Percentiles rank a stretch among this genome's conserved stretches.
These are phyloP conservation scores for Tetanocera ferruginea DNA, from an alignment of 2,888 invertebrate genomes.

Conservation along the genomic window DNA sequence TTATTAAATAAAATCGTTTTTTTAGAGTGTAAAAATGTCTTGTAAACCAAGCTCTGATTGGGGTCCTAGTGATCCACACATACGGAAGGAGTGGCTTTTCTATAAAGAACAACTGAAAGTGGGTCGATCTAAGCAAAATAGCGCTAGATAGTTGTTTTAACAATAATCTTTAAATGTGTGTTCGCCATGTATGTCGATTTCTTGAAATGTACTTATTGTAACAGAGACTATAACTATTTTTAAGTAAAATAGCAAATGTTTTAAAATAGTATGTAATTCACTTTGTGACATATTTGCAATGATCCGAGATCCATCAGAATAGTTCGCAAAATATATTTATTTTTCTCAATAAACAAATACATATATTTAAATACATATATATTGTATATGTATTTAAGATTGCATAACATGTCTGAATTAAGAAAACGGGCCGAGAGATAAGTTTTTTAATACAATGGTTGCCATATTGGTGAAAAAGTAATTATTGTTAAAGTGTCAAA, in stretches of 20 bases:
- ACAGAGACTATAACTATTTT: too few species aligned
- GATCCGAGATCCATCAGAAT: neutral
- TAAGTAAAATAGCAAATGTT: neutral
- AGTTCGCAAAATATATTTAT: neutral
- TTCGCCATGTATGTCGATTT: too few species aligned
- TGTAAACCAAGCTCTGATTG: conserved; percentile 46
- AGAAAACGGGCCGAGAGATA: too few species aligned
- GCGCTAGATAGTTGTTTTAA: conserved; percentile 42
- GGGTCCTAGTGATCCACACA: conserved; percentile 50
- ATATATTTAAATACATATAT: neutral
- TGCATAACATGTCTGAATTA: too few species aligned
- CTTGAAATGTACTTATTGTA: too few species aligned
- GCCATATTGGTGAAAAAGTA: too few species aligned
- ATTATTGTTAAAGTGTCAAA: too few species aligned
- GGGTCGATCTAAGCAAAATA: conserved; percentile 36
- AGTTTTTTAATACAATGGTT: too few species aligned
- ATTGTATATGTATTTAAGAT: neutral
- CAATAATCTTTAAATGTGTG: conserved; percentile 46
- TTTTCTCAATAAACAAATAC: neutral
- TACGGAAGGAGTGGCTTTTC: conserved; percentile 47
- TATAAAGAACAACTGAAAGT: conserved; percentile 47
- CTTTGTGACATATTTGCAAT: too few species aligned
- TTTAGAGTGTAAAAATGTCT: conserved; percentile 44
- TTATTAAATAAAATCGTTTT: neutral
- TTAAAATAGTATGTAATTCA: too few species aligned